phyloP scores from a whole-genome alignment of 2,113 vertebrate genomes.

The Heptranchias perlo region DNA sequence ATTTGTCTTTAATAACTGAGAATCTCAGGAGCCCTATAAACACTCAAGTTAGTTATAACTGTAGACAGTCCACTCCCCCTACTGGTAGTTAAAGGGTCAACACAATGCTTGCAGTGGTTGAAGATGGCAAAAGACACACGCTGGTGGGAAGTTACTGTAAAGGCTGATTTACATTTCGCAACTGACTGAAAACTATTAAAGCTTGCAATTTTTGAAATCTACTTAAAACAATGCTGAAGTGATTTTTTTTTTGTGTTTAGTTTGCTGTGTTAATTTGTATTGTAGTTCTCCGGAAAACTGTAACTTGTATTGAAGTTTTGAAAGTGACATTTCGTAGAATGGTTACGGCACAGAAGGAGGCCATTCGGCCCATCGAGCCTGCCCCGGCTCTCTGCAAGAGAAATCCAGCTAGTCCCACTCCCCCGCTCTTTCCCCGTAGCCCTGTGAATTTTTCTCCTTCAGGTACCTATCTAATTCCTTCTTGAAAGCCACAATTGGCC shows the following conservation, averaged over 20 bases:
- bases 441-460: too few species aligned
- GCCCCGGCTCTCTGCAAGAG: too few species aligned
- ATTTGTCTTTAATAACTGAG: slow-evolving; percentile 38
- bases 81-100: slow-evolving; percentile 69
- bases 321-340: background rate
- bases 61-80: slow-evolving; percentile 93
- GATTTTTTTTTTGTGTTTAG: slow-evolving; percentile 48
- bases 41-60: slow-evolving; percentile 52
- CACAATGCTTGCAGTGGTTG: slow-evolving; percentile 49
- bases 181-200: slow-evolving; percentile 66
- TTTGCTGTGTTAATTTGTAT: slow-evolving; percentile 40
- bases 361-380: too few species aligned
- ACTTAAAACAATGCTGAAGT: slow-evolving; percentile 54
- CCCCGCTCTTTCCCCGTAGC: too few species aligned
- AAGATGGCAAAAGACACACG: slow-evolving; percentile 51
- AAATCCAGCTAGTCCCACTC: too few species aligned
- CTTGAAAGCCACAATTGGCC: too few species aligned
- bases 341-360: too few species aligned
- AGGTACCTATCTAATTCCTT: too few species aligned
- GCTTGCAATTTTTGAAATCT: slow-evolving; percentile 62
- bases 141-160: slow-evolving; percentile 56
- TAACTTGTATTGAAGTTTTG: background rate
- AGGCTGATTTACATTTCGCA: slow-evolving; percentile 60
- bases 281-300: background rate
- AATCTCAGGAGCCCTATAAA: background rate